Base-by-base conservation (phyloP, 2,113 vertebrate genomes). In the Tetrax tetrax region DNA sequence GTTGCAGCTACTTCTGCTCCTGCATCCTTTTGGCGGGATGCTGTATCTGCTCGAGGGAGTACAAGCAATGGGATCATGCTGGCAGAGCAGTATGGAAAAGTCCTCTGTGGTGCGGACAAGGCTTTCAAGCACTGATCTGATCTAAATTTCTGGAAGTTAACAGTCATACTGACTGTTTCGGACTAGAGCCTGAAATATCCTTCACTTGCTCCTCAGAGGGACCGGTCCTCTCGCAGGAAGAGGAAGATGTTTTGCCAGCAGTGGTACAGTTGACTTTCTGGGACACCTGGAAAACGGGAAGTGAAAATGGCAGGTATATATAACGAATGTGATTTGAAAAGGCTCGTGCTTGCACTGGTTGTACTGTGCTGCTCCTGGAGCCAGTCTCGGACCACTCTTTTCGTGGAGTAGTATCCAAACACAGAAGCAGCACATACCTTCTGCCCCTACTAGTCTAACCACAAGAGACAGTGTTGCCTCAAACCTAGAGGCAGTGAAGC, bases 401-500 rank as follows among this genome's bases (percentile, higher is more conserved):
- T 43, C 1, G 1, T 10, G 57, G 33, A 70, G 65, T 0, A 1
- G 31, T 68, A n/a, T 12, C 35, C 63, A 24, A 54, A 60, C 8
- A 1, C 20, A 8, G 27, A 83, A 54, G 20, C 29, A 59, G 23
- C 1, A 0, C 3, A 0, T 8, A 17, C 18, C 66, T 82, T 50
- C 60, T 56, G 61, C 19, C 57, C 54, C 33, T 74, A 7, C 2
- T 1, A 68, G 54, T n/a, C 45, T 56, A 61, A 87, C 63, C 63
- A 48, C 85, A 57, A 57, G 6, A 14, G 69, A 72, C 50, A 66
- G 54, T 12, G 37, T n/a, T 82, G 75, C 61, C 71, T 89, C 59
- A 68, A 77, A 83, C 7, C 7, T 28, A 48, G 21, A n/a, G 0
- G 1, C 28, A 25, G 20, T 9, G 48, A 88, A 66, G 63, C 66